Evolutionary conservation across 2,888 invertebrate genomes (phyloP), one percentile per base, ranked within the genome.

Genomic region (Neria commutata): DNA sequence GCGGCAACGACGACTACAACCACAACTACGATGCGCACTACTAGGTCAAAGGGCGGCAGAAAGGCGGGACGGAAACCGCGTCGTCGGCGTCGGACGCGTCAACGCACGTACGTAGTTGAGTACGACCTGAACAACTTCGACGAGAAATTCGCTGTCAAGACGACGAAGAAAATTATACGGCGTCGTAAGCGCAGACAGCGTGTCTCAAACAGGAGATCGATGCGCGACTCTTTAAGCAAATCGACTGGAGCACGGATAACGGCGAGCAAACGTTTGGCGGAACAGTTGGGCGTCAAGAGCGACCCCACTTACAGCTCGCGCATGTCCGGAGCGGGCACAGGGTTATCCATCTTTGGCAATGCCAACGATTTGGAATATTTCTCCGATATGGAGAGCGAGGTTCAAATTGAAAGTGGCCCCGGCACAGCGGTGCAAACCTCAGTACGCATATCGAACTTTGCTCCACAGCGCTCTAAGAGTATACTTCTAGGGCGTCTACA

Each of bases 281-380:
- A 78, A 54, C 77, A 78, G 54, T 56, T 79, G 56, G 75, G 77
- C 14, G 76, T 80, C 6, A 77, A 73, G 52, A 73, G 74, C 4
- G 66, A 69, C 2, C 64, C 58, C 6, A 70, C 63, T 34, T 23
- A 46, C 29, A 65, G 68, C 4, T 66, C 71, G 1, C 68, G 69
- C 46, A 42, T 64, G 5, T 60, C 69, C 14, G 74, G 76, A 1
- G 66, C 70, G 25, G 62, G 70, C 2, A 62, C 86, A 6, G 83
- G 84, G 23, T 81, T 90, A 51, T 84, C 87, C 65, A 79, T 93
- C 29, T 89, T 91, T 73, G 92, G 91, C 10, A 81, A 83, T 65
- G 83, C 84, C 49, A 85, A 91, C 71, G 86, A 88, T 63, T 83
- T 94, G 53, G 89, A 91, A 65, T 91, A 89, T 77, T 89, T 89